These are phyloP conservation scores for Trichopria drosophilae DNA, from an alignment of 2,888 invertebrate species.

Conservation along the genomic window DNA sequence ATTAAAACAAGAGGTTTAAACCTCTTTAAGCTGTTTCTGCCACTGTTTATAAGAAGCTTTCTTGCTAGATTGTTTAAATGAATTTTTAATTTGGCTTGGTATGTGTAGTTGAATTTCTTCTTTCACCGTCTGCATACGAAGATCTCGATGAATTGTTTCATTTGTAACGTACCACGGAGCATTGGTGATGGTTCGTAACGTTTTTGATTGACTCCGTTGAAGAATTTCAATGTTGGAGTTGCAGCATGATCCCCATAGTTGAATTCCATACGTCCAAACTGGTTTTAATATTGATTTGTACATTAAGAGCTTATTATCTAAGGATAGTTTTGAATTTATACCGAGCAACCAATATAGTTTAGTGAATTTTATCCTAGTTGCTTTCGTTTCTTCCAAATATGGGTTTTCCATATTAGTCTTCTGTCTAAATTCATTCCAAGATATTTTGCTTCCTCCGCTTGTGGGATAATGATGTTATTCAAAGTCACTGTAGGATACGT, in stretches of 20 bases:
- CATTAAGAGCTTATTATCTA: constrained; percentile 1
- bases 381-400: no score
- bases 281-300: constrained; percentile 5
- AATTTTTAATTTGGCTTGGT: no score
- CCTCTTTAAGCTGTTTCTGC: no score
- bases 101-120: no score
- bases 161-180: constrained; percentile 11
- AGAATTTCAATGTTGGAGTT: constrained; percentile 8
- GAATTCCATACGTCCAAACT: constrained; percentile 6
- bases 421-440: constrained; percentile 31
- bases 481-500: neutral
- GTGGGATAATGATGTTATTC: neutral
- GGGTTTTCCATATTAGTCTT: constrained; percentile 6
- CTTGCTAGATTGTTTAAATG: no score
- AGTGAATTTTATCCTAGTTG: constrained; percentile 1
- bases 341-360: constrained; percentile 15
- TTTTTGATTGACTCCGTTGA: constrained; percentile 10
- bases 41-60: no score
- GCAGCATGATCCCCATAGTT: constrained; percentile 6
- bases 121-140: no score
- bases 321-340: neutral
- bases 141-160: neutral
- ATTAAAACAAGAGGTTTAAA: no score
- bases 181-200: constrained; percentile 1
- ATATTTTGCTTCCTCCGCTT: constrained; percentile 23